Conservation (phyloP, 2,888 invertebrate genomes). For the Cylloceria caligata region DNA sequence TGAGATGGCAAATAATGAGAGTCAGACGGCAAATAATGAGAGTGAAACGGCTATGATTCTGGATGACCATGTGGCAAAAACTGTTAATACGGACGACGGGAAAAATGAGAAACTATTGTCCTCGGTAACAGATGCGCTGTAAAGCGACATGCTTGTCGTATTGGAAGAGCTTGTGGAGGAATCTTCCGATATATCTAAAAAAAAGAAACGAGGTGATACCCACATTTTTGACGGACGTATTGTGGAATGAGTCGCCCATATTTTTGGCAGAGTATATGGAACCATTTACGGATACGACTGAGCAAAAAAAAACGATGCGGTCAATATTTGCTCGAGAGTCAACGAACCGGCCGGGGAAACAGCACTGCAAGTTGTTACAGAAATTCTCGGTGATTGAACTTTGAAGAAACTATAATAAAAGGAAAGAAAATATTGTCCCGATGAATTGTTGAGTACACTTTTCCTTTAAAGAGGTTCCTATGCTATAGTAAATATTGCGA, state of each 20-base stretch:
- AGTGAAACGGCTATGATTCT: background rate
- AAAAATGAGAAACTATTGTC: background rate
- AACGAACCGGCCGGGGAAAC: background rate
- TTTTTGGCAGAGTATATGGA: background rate
- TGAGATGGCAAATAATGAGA: no score
- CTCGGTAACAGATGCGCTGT: background rate
- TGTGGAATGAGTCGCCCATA: background rate
- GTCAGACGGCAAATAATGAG: background rate
- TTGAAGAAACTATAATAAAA: background rate
- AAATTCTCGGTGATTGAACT: background rate
- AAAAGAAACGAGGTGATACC: background rate
- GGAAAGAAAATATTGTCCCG: background rate
- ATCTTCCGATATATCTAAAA: background rate
- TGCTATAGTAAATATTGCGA: background rate
- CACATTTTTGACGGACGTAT: background rate
- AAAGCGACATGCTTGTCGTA: background rate
- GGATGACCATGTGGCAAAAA: background rate
- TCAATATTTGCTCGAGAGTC: background rate
- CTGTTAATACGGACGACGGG: background rate
- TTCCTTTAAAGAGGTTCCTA: background rate
- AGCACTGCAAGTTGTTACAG: background rate
- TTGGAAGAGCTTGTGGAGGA: background rate
- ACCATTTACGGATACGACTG: background rate
- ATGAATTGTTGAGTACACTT: background rate
- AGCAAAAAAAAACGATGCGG: background rate